Base-by-base conservation (phyloP, 37 sponge, comb jelly and placozoan genomes). In the Lycopodina hypogea region DNA sequence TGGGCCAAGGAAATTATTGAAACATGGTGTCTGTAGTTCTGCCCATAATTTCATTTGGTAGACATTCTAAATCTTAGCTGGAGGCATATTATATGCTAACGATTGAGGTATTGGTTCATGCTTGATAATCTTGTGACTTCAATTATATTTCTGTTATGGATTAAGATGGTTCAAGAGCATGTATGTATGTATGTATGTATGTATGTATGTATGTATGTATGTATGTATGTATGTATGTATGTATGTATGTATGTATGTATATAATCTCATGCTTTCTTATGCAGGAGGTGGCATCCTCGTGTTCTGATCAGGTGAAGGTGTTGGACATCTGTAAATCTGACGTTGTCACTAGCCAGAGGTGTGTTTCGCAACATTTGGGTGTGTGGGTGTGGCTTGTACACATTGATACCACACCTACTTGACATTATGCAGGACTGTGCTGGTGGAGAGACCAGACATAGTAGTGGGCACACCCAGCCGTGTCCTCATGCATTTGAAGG, bases 391-490 rank as follows among this genome's bases (percentile, higher is more conserved):
- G 24, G 26, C 22, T 39, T 21, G 24, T 69, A 29, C n/a, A n/a
- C 23, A 3, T 69, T 68, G 21, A 29, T 33, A 8, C 56, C n/a
- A 19, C 69, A 32, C 38, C 38, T 69, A 7, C 69, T 57, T 41
- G 39, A 7, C 7, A 55, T 34, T 17, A 3, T 57, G 23, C 56
- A 50, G 52, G 50, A 12, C 30, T 53, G 57, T 70, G 22, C 38
- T 84, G 42, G 19, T 71, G 50, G 92, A 84, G 36, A 71, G 61
- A 50, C 96, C 96, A 9, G 90, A 95, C 52, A 42, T 95, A 22
- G 84, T 95, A 11, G 84, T 95, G 28, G 93, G 87, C 3, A 95
- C 96, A 36, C 96, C 96, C 11, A 88, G 79, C 42, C 77, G 83
- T 52, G 60, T 93, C 8, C 39, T 95, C 69, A 68, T 73, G 29